Percentiles rank a stretch among this genome's conserved stretches.
Conservation (phyloP, 2,888 invertebrate genomes). For the Macrophya annulata region DNA sequence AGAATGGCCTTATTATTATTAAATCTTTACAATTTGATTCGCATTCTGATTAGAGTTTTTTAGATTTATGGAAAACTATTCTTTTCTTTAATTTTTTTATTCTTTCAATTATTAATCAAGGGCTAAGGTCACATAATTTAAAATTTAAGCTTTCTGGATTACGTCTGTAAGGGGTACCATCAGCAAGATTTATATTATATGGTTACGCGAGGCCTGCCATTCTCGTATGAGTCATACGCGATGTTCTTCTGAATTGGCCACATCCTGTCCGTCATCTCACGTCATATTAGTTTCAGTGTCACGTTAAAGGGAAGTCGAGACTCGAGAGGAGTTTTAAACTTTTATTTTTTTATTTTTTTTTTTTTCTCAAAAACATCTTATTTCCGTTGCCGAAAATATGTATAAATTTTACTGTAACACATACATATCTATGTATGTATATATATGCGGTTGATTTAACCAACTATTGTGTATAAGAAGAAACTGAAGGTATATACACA, state of each 20-base stretch:
- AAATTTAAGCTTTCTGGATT: constrained; percentile 32
- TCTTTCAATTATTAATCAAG: constrained; percentile 65
- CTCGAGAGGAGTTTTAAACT: background rate
- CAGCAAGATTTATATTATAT: constrained; percentile 45
- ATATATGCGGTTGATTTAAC: constrained; percentile 19
- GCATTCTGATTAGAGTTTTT: background rate
- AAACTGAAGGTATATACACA: background rate
- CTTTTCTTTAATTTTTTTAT: background rate
- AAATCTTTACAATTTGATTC: background rate
- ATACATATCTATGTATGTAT: constrained; percentile 51
- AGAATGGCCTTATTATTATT: background rate
- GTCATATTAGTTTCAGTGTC: constrained; percentile 67
- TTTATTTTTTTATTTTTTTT: too few relatives aligned
- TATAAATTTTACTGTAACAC: background rate
- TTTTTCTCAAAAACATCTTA: constrained; percentile 14
- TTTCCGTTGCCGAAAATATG: background rate
- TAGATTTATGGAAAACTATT: background rate
- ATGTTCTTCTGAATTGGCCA: constrained; percentile 75
- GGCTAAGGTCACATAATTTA: constrained; percentile 71
- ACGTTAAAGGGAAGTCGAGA: constrained; percentile 47
- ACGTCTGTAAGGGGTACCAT: constrained; percentile 29
- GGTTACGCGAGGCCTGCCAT: constrained; percentile 69
- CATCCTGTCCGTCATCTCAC: constrained; percentile 75
- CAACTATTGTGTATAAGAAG: background rate
- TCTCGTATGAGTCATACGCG: constrained; percentile 66